Evolutionary conservation across 2,113 vertebrate genomes (phyloP).

Genomic region (Xiphophorus hellerii): DNA sequence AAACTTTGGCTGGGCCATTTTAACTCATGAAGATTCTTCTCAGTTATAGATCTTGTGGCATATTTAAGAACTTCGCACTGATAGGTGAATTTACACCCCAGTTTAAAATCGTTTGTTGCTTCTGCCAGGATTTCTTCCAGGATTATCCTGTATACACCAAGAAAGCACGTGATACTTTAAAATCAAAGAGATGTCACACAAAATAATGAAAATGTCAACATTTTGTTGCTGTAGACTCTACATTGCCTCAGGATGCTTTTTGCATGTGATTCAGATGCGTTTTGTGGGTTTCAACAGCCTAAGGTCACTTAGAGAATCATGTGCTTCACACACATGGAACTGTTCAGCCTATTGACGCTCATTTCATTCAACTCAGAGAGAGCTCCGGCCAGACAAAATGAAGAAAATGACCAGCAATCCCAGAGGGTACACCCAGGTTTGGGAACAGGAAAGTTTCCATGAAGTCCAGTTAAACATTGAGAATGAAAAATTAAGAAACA

Average conservation of each 20-base stretch:
- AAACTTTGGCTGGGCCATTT: not conserved
- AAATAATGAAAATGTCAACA: not conserved
- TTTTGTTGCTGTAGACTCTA: not conserved
- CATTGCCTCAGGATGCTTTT: not conserved
- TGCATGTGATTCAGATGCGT: constrained; percentile 45
- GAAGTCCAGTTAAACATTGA: not conserved
- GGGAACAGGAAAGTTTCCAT: constrained; percentile 5
- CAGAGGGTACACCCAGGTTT: constrained; percentile 31
- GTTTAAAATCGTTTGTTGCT: not conserved
- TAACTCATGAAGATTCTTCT: not conserved
- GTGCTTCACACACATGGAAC: constrained; percentile 62
- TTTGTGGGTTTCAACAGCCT: constrained; percentile 31
- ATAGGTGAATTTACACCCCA: not conserved
- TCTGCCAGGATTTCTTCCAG: not conserved
- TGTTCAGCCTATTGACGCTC: constrained; percentile 43
- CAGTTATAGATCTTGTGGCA: no score
- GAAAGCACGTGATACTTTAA: not conserved
- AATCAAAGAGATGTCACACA: no score
- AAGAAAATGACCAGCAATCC: constrained; percentile 53
- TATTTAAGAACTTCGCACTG: no score
- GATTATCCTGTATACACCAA: not conserved
- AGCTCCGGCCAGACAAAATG: constrained; percentile 15
- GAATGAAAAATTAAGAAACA: constrained; percentile 31
- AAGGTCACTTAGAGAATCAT: constrained; percentile 53
- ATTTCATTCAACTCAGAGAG: constrained; percentile 31